Evolutionary conservation across 2,113 vertebrate genomes (phyloP), one percentile per base, ranked within the genome.

Genomic region (Sialia sialis): DNA sequence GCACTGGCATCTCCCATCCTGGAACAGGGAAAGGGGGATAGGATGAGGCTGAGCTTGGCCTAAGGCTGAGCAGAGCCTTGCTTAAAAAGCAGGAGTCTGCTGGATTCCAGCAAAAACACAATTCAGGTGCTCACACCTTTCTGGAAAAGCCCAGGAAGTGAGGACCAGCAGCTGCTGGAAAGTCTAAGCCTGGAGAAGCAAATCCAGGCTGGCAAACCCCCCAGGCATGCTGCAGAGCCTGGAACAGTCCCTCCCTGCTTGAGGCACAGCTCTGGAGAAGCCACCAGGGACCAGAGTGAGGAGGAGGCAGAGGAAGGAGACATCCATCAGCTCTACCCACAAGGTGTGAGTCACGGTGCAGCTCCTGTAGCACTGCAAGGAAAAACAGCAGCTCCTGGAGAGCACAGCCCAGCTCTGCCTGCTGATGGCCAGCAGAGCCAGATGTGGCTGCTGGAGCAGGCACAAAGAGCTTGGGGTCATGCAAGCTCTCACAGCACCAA

Each of bases 251-350:
- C 56, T 84, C 41, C 27, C 18, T 2, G 0, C 9, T 0, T 39
- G 43, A 13, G 29, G 43, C 1, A 2, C 15, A 67, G 41, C 77
- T 16, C 13, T 3, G 63, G 34, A 89, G 38, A 32, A 51, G 51
- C 55, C 38, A 34, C 3, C 7, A 20, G 58, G 75, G 49, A 93
- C n/a, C 49, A 60, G 52, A 67, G 21, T 0, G 43, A 82, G 66
- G 44, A 67, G 67, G 58, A 68, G 78, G 95, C 81, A 95, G 58
- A 78, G 46, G 56, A 58, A 73, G 89, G 70, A 67, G 56, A 73
- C 87, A 87, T 85, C 87, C 90, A 84, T 89, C 87, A 89, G 60
- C 39, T 38, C 78, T 89, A 4, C 87, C 81, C 84, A 87, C 66
- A 3, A 30, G 39, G 9, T 44, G 39, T 89, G 93, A 96, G 92